Percentiles rank a stretch among this genome's conserved stretches.
These are phyloP conservation scores for Manis pentadactyla DNA, from an alignment of 2,797 vertebrate genomes.

Conservation along the genomic window DNA sequence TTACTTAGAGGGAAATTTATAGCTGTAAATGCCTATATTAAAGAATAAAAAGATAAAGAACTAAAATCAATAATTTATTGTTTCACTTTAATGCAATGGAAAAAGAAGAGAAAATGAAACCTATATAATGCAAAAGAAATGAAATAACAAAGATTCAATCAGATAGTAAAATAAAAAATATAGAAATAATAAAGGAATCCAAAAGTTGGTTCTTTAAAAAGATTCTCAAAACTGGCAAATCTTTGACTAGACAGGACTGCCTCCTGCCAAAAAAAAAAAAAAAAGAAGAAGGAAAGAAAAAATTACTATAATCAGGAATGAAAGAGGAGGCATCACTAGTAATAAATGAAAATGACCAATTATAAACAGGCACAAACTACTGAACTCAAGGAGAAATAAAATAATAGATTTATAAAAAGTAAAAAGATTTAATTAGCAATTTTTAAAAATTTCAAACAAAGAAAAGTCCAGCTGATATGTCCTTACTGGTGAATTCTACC, in stretches of 20 bases:
- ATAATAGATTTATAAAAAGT: not conserved
- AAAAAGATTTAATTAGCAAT: not conserved
- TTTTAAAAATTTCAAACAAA: not conserved
- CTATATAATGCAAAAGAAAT: not conserved
- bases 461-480: not conserved
- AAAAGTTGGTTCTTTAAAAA: not conserved
- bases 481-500: not conserved
- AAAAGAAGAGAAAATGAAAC: not conserved
- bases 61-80: not conserved
- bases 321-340: not conserved
- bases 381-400: not conserved
- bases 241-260: not conserved
- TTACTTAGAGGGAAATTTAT: not conserved
- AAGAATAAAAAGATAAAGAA: not conserved
- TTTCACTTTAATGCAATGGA: not conserved
- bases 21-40: not conserved
- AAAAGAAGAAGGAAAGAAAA: not conserved
- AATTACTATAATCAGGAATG: not conserved
- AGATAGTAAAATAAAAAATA: not conserved
- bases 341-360: not conserved
- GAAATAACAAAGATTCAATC: not conserved
- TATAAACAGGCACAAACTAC: not conserved
- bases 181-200: not conserved
- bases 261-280: not conserved
- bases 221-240: not conserved